Percentiles rank a stretch among this genome's conserved stretches.
These are phyloP conservation scores for Drosophila hawaiiensis DNA, from an alignment of 2,888 invertebrate species.

Conservation along the genomic window DNA sequence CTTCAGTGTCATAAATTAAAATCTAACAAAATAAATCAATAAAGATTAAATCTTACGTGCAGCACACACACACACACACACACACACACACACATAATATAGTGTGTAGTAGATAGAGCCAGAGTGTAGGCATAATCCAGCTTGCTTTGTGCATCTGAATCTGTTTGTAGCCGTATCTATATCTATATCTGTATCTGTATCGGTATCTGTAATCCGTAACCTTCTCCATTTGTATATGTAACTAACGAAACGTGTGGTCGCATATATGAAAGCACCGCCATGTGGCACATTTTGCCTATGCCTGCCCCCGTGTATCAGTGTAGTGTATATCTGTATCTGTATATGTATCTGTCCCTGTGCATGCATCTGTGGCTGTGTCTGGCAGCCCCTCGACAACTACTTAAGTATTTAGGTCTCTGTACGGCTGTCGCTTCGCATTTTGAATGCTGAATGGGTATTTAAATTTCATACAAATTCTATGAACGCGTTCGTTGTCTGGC, in stretches of 20 bases:
- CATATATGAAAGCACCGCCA: slow-evolving; percentile 72
- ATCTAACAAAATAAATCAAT: slow-evolving; percentile 84
- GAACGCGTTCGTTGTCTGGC: slow-evolving; percentile 60
- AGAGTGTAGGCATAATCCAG: slow-evolving; percentile 68
- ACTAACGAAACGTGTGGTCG: slow-evolving; percentile 74
- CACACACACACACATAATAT: slow-evolving; percentile 20
- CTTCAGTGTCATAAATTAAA: slow-evolving; percentile 81
- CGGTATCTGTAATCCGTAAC: slow-evolving; percentile 55
- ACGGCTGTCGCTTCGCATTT: slow-evolving; percentile 79
- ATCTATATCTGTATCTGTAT: slow-evolving; percentile 49
- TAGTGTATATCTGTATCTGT: slow-evolving; percentile 28
- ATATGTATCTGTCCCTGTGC: slow-evolving; percentile 22
- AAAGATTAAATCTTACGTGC: slow-evolving; percentile 83
- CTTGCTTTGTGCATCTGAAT: slow-evolving; percentile 48
- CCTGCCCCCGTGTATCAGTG: slow-evolving; percentile 8
- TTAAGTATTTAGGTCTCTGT: slow-evolving; percentile 82
- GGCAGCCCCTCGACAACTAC: slow-evolving; percentile 56
- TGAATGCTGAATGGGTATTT: slow-evolving; percentile 82
- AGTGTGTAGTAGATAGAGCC: slow-evolving; percentile 7
- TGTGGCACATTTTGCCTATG: slow-evolving; percentile 45
- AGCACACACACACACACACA: slow-evolving; percentile 35
- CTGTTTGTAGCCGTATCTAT: slow-evolving; percentile 11
- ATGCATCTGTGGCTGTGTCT: slow-evolving; percentile 25
- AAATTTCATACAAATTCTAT: slow-evolving; percentile 82
- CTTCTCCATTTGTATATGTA: slow-evolving; percentile 64